These are phyloP conservation scores for Drosophila rellima DNA, from an alignment of 2,888 invertebrate genomes.

Conservation along the genomic window DNA sequence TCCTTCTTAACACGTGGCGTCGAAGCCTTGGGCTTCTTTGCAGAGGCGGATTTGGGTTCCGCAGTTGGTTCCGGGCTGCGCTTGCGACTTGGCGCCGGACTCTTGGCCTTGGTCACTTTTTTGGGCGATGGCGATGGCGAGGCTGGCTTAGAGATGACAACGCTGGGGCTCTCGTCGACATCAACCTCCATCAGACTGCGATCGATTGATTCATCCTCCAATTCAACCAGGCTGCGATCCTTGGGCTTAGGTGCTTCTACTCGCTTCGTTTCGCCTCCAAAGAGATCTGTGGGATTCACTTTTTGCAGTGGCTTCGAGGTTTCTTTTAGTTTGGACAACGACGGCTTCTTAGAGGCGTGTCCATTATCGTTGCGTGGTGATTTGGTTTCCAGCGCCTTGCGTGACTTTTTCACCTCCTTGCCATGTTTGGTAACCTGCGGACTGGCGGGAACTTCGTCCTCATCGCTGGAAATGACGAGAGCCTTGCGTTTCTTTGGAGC, in stretches of 20 bases:
- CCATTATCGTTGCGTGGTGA: slow-evolving; percentile 36
- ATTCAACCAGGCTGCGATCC: slow-evolving; percentile 83
- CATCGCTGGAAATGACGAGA: slow-evolving; percentile 86
- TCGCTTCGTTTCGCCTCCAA: slow-evolving; percentile 88
- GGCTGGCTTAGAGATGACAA: not conserved
- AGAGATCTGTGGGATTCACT: slow-evolving; percentile 87
- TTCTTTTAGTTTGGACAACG: slow-evolving; percentile 71
- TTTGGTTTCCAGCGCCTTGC: slow-evolving; percentile 29
- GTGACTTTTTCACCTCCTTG: slow-evolving; percentile 86
- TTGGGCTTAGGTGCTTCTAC: slow-evolving; percentile 85
- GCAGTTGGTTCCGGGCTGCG: slow-evolving; percentile 33
- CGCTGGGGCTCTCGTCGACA: slow-evolving; percentile 58
- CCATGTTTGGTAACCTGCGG: slow-evolving; percentile 81
- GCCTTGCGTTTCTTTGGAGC: slow-evolving; percentile 81
- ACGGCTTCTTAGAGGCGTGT: slow-evolving; percentile 61
- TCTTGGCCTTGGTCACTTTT: slow-evolving; percentile 9
- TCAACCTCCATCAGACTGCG: slow-evolving; percentile 78
- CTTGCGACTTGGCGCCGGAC: slow-evolving; percentile 25
- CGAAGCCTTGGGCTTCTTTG: slow-evolving; percentile 34
- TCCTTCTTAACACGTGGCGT: slow-evolving; percentile 60
- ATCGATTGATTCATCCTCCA: slow-evolving; percentile 88
- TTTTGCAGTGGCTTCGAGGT: slow-evolving; percentile 80
- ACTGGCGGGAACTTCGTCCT: slow-evolving; percentile 88
- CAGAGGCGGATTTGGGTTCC: slow-evolving; percentile 9
- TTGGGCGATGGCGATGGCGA: slow-evolving; percentile 18